These are phyloP conservation scores for Diabrotica undecimpunctata DNA, from an alignment of 1,140 invertebrate species.

Conservation along the genomic window DNA sequence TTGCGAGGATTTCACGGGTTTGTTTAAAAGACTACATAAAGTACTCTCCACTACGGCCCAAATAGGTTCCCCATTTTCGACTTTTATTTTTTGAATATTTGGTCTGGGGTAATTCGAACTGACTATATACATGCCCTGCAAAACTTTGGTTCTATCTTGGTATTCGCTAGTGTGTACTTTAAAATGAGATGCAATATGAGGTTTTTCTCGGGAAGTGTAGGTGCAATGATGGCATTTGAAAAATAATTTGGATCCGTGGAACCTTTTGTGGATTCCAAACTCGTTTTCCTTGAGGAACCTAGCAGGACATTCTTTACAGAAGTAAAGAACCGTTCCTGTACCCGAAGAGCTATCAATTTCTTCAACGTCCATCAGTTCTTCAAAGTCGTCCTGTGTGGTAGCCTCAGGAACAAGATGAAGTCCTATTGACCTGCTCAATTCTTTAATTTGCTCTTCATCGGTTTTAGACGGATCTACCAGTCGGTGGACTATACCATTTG, in stretches of 20 bases:
- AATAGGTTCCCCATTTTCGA: constrained; percentile 42
- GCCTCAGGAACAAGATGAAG: constrained; percentile 11
- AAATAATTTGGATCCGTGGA: constrained; percentile 61
- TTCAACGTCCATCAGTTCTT: constrained; percentile 30
- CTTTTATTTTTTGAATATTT: constrained; percentile 40
- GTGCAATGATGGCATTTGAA: constrained; percentile 73
- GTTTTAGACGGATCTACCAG: constrained; percentile 60
- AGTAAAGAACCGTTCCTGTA: constrained; percentile 47
- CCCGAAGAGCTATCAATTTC: constrained; percentile 28
- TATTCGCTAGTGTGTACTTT: constrained; percentile 80
- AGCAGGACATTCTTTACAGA: constrained; percentile 72
- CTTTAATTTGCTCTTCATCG: constrained; percentile 66
- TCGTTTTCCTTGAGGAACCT: constrained; percentile 65
- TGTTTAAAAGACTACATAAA: constrained; percentile 35
- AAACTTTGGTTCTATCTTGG: constrained; percentile 69
- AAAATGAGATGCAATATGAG: constrained; percentile 67
- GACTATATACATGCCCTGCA: constrained; percentile 63
- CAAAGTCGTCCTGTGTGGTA: constrained; percentile 16
- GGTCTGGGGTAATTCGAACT: constrained; percentile 62
- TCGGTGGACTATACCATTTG: constrained; percentile 66
- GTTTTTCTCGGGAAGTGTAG: constrained; percentile 69
- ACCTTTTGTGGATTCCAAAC: constrained; percentile 60
- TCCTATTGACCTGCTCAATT: constrained; percentile 53
- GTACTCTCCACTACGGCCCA: constrained; percentile 53
- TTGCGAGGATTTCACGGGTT: constrained; percentile 40